Evolutionary conservation across 2,888 invertebrate genomes (phyloP).

Genomic region (Hyalella azteca): DNA sequence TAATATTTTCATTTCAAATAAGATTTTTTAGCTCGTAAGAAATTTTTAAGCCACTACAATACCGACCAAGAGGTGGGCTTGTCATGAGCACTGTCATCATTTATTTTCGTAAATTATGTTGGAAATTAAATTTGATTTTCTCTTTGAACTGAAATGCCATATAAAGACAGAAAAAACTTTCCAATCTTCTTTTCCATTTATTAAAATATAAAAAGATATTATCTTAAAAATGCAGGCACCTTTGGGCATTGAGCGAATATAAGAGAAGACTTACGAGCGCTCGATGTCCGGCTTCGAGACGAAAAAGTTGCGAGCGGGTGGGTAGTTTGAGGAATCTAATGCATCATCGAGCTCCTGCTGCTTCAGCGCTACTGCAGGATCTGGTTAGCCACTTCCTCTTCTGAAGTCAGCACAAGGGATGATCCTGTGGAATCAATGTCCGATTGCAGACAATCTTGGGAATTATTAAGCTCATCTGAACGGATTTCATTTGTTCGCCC

Average conservation of each 20-base stretch:
- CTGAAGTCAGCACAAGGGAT: slow-evolving; percentile 39
- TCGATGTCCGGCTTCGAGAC: slow-evolving; percentile 69
- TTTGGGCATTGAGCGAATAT: slow-evolving; percentile 76
- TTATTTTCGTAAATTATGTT: background rate
- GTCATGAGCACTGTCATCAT: background rate
- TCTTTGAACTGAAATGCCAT: background rate
- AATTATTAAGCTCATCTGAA: background rate
- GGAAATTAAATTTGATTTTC: background rate
- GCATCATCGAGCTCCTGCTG: slow-evolving; percentile 44
- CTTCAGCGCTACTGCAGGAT: slow-evolving; percentile 42
- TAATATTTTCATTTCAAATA: too few relatives aligned
- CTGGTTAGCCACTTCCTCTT: slow-evolving; percentile 46
- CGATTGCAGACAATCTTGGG: background rate
- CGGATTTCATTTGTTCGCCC: background rate
- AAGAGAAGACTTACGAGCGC: slow-evolving; percentile 71
- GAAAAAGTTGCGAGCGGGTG: slow-evolving; percentile 74
- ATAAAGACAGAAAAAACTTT: background rate
- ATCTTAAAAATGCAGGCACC: slow-evolving; percentile 61
- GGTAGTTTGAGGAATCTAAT: slow-evolving; percentile 63
- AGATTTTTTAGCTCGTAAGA: too few relatives aligned
- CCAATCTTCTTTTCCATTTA: background rate
- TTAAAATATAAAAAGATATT: background rate
- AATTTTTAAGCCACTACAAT: background rate
- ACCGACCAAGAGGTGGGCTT: background rate
- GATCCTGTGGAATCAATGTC: slow-evolving; percentile 38